These are phyloP conservation scores for Harpalus rufipes DNA, from an alignment of 2,888 invertebrate species.

Conservation along the genomic window DNA sequence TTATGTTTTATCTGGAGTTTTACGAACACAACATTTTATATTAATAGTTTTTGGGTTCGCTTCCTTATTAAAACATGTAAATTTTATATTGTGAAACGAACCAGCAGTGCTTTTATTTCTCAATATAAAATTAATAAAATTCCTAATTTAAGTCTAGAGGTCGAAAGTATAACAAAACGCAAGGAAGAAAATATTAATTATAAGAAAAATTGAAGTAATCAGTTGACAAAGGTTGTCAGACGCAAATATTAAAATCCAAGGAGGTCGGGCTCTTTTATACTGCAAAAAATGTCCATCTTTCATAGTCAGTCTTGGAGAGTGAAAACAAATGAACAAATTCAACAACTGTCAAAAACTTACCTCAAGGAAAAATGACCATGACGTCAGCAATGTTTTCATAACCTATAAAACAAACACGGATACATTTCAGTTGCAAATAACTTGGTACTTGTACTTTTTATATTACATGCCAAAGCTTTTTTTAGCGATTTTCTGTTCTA, in stretches of 20 bases:
- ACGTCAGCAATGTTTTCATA: slow-evolving; percentile 1
- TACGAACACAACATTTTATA: no score
- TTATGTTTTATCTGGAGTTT: no score
- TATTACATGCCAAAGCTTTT: no score
- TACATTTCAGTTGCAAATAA: no score
- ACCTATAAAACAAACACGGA: not conserved
- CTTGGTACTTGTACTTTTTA: no score
- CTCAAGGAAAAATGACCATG: slow-evolving; percentile 22
- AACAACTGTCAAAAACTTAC: slow-evolving; percentile 43
- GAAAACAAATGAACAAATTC: slow-evolving; percentile 40
- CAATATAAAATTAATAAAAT: not conserved
- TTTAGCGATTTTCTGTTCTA: no score
- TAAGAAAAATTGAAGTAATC: slow-evolving; percentile 40
- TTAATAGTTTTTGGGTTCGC: no score
- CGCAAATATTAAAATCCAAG: slow-evolving; percentile 39
- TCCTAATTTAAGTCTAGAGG: not conserved
- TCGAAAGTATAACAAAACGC: slow-evolving; percentile 6
- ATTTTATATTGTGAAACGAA: not conserved
- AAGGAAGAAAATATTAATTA: slow-evolving; percentile 29
- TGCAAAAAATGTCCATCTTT: slow-evolving; percentile 37
- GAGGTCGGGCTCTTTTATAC: not conserved
- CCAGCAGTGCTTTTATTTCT: not conserved
- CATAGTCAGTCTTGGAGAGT: slow-evolving; percentile 14
- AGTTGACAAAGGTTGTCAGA: slow-evolving; percentile 43
- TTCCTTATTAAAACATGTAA: not conserved